Evolutionary conservation across 2,113 vertebrate genomes (phyloP).

Genomic region (Oenanthe oenanthe): DNA sequence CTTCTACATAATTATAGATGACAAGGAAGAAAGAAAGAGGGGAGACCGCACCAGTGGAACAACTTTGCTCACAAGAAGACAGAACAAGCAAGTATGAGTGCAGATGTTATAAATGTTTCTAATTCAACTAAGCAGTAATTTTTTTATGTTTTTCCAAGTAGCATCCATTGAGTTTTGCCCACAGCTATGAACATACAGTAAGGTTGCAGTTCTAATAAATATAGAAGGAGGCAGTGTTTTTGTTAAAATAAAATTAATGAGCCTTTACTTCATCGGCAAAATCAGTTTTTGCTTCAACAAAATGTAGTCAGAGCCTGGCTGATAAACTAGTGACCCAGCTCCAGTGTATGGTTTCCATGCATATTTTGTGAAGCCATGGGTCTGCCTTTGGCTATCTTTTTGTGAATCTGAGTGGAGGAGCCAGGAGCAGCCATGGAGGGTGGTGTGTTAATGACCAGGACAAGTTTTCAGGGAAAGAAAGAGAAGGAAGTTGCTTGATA

Average conservation of each 20-base stretch:
- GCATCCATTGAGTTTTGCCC: not conserved
- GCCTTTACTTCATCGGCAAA: not conserved
- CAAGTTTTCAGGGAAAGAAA: not conserved
- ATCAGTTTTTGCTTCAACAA: not conserved
- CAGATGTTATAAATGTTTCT: not conserved
- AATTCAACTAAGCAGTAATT: not conserved
- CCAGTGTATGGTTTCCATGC: not conserved
- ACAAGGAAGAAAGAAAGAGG: not conserved
- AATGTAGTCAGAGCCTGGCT: not conserved
- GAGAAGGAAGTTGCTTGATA: not conserved
- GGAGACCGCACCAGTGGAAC: not conserved
- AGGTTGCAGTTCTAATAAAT: not conserved
- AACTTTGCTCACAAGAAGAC: not conserved
- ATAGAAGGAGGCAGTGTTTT: not conserved
- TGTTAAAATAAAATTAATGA: not conserved
- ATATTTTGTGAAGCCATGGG: not conserved
- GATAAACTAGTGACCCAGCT: not conserved
- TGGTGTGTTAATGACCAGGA: not conserved
- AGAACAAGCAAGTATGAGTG: not conserved
- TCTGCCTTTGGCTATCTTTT: not conserved
- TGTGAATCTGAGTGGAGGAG: accelerated
- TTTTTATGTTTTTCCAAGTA: not conserved
- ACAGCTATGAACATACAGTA: not conserved
- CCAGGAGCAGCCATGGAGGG: accelerated
- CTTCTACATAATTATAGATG: not conserved